Evolutionary conservation across 2,797 vertebrate genomes (phyloP).

Genomic region (Rousettus madagascariensis): DNA sequence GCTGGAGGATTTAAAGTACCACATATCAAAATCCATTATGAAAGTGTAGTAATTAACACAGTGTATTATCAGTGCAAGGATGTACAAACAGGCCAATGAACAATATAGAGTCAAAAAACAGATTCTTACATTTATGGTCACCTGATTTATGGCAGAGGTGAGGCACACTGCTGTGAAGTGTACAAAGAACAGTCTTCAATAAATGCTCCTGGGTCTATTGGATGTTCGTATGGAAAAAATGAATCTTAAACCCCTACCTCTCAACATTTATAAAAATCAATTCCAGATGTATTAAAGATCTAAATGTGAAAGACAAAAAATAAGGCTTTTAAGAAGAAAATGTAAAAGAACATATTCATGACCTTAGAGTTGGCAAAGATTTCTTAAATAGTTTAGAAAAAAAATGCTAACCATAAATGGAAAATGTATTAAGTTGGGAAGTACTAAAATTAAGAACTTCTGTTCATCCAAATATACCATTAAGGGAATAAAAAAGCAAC

Average conservation of each 20-base stretch:
- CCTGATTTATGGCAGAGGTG: constrained; percentile 5
- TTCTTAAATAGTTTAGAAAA: constrained; percentile 27
- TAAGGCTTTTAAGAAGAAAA: constrained; percentile 24
- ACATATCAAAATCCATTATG: not conserved
- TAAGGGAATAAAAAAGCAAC: constrained; percentile 31
- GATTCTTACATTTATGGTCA: not conserved
- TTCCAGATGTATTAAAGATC: constrained; percentile 27
- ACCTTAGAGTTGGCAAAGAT: not conserved
- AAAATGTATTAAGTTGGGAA: constrained; percentile 14
- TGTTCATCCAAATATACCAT: not conserved
- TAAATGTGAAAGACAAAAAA: constrained; percentile 23
- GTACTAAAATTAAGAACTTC: constrained; percentile 45
- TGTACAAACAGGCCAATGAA: not conserved
- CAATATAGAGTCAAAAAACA: not conserved
- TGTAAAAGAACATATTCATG: not conserved
- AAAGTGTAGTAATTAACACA: constrained; percentile 10
- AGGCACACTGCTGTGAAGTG: not conserved
- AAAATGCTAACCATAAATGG: constrained; percentile 20
- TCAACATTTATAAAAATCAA: constrained; percentile 42
- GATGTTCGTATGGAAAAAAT: constrained; percentile 35
- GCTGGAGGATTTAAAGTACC: not conserved
- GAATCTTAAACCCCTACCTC: not conserved
- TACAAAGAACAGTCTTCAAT: not conserved
- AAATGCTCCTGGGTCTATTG: not conserved
- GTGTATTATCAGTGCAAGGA: not conserved